A percentile compares a stretch with the other conserved stretches of the same genome.
Conservation (phyloP, 2,888 invertebrate species). For the Cheilosia vernalis region DNA sequence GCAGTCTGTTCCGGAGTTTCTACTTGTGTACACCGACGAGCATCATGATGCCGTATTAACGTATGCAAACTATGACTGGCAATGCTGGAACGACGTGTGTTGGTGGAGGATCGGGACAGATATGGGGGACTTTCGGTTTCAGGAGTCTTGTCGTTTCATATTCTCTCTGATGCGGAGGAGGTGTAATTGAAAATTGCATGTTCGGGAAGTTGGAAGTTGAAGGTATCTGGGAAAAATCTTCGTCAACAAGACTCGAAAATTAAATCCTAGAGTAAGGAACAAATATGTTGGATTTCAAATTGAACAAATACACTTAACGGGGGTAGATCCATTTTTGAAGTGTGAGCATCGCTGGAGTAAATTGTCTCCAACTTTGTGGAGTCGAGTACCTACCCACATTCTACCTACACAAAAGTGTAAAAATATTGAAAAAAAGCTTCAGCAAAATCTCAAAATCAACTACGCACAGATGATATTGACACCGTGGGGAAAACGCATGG, state of each 20-base stretch:
- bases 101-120: neutral
- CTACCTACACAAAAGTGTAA: no score
- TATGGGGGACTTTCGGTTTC: neutral
- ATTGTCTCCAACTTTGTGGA: no score
- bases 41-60: constrained; percentile 54
- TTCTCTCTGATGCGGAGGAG: neutral
- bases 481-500: no score
- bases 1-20: constrained; percentile 26
- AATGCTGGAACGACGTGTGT: constrained; percentile 20
- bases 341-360: no score
- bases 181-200: constrained; percentile 11
- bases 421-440: no score
- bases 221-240: neutral
- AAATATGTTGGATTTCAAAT: neutral
- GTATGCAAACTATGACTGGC: constrained; percentile 48
- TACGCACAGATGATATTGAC: no score
- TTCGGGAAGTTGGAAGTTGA: neutral
- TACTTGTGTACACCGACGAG: neutral
- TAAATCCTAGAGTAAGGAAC: neutral
- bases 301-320: neutral
- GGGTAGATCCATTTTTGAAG: neutral
- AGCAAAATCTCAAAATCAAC: no score
- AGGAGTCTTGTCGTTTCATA: constrained; percentile 2
- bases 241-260: neutral
- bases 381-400: no score